Conservation (phyloP, 1,140 invertebrate genomes). For the Drosophila subobscura region DNA sequence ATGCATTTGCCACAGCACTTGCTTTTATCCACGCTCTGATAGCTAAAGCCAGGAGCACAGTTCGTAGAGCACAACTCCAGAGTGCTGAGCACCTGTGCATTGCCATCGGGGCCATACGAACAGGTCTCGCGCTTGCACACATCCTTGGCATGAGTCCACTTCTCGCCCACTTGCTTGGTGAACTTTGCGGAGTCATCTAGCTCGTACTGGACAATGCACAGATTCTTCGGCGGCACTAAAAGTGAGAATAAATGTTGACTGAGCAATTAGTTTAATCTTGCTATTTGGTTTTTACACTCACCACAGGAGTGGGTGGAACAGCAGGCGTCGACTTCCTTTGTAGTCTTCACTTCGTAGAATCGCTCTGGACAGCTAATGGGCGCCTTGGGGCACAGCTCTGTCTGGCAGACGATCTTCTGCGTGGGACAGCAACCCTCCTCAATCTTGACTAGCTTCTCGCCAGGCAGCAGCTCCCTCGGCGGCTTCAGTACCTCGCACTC, state of each 20-base stretch:
- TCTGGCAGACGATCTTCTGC: slow-evolving; percentile 86
- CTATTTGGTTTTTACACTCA: slow-evolving; percentile 70
- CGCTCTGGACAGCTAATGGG: slow-evolving; percentile 85
- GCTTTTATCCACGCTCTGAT: slow-evolving; percentile 77
- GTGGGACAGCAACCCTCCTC: slow-evolving; percentile 88
- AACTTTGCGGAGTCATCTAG: slow-evolving; percentile 84
- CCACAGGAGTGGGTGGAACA: slow-evolving; percentile 88
- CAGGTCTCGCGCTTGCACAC: slow-evolving; percentile 87
- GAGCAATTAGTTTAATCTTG: neutral
- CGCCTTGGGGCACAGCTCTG: slow-evolving; percentile 86
- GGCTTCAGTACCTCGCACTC: slow-evolving; percentile 86
- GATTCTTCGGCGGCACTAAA: slow-evolving; percentile 87
- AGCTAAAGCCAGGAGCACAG: slow-evolving; percentile 86
- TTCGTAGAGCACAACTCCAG: slow-evolving; percentile 85
- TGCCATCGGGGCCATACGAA: slow-evolving; percentile 83
- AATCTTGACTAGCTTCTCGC: slow-evolving; percentile 86
- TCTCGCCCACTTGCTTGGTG: slow-evolving; percentile 84
- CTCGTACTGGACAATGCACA: slow-evolving; percentile 86
- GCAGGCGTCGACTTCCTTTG: slow-evolving; percentile 85
- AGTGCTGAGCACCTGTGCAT: slow-evolving; percentile 84
- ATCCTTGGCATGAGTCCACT: slow-evolving; percentile 84
- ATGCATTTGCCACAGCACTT: slow-evolving; percentile 90
- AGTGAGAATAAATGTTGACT: neutral
- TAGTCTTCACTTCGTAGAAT: slow-evolving; percentile 85
- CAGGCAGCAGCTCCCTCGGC: slow-evolving; percentile 85